A percentile compares a stretch with the other conserved stretches of the same genome.
These are phyloP conservation scores for Tiliqua scincoides DNA, from an alignment of 2,113 vertebrate species.

Conservation along the genomic window DNA sequence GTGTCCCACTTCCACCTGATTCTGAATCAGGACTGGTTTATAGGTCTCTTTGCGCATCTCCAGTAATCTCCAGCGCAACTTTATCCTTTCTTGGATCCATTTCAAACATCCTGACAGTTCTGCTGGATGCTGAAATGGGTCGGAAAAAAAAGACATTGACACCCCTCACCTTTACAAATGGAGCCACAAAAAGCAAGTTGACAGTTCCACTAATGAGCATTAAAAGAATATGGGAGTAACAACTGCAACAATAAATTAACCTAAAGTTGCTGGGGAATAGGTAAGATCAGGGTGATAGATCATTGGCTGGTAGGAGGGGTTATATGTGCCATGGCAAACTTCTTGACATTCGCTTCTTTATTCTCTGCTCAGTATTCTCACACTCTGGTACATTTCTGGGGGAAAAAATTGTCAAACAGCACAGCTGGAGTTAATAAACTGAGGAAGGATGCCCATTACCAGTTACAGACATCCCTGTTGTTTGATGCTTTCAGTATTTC, in stretches of 20 bases:
- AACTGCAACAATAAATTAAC: neutral
- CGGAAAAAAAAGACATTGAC: neutral
- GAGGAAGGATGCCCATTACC: slow-evolving; percentile 78
- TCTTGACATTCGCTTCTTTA: slow-evolving; percentile 64
- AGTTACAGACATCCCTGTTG: slow-evolving; percentile 73
- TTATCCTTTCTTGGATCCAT: neutral
- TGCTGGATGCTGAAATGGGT: neutral
- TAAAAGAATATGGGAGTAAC: neutral
- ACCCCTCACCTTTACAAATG: neutral
- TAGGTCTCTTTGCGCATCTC: neutral
- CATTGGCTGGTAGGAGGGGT: slow-evolving; percentile 35
- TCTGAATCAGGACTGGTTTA: neutral
- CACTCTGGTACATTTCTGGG: slow-evolving; percentile 58
- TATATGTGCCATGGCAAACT: slow-evolving; percentile 47
- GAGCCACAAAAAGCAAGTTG: neutral
- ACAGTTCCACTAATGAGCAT: neutral
- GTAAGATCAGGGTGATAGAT: neutral
- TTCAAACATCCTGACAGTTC: neutral
- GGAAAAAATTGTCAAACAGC: slow-evolving; percentile 72
- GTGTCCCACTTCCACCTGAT: neutral
- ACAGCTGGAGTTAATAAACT: slow-evolving; percentile 82
- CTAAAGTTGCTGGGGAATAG: slow-evolving; percentile 10
- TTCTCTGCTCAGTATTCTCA: slow-evolving; percentile 66
- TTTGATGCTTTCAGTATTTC: slow-evolving; percentile 79
- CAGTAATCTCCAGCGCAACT: neutral